phyloP scores from a whole-genome alignment of 2,113 vertebrate genomes.

The Tretioscincus oriximinensis region DNA sequence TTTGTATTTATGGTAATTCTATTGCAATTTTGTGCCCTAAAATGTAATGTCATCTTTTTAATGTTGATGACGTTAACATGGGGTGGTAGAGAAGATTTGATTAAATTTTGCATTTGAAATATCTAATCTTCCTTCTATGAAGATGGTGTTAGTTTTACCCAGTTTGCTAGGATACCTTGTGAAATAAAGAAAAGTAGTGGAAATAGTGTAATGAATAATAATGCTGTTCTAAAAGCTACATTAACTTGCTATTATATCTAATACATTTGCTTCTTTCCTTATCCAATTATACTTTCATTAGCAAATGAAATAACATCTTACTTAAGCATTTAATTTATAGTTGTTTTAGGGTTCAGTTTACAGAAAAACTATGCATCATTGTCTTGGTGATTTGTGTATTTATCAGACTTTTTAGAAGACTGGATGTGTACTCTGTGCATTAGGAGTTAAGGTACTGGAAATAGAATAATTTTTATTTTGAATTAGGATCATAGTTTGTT shows the following conservation, averaged over 20 bases:
- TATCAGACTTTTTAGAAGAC: neutral
- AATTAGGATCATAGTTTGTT: too few species aligned
- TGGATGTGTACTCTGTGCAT: neutral
- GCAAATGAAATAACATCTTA: slow-evolving; percentile 22
- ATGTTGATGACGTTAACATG: neutral
- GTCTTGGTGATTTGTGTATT: neutral
- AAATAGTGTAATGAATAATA: slow-evolving; percentile 21
- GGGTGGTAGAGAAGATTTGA: neutral
- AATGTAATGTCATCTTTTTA: neutral
- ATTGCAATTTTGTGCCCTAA: neutral
- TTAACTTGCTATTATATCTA: slow-evolving; percentile 39
- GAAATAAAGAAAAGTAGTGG: neutral
- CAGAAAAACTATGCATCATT: neutral
- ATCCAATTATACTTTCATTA: slow-evolving; percentile 47
- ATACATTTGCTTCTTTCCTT: slow-evolving; percentile 37
- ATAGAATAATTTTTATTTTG: too few species aligned
- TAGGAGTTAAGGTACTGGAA: too few species aligned
- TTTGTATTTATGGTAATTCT: neutral
- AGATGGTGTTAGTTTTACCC: neutral
- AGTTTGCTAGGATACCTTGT: neutral
- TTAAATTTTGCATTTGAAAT: neutral
- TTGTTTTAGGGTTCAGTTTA: slow-evolving; percentile 13
- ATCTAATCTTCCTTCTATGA: neutral
- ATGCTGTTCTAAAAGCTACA: slow-evolving; percentile 30
- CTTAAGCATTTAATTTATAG: slow-evolving; percentile 46